A percentile compares a stretch with the other conserved stretches of the same genome.
These are phyloP conservation scores for Alethe diademata DNA, from an alignment of 2,113 vertebrate species.

Conservation along the genomic window DNA sequence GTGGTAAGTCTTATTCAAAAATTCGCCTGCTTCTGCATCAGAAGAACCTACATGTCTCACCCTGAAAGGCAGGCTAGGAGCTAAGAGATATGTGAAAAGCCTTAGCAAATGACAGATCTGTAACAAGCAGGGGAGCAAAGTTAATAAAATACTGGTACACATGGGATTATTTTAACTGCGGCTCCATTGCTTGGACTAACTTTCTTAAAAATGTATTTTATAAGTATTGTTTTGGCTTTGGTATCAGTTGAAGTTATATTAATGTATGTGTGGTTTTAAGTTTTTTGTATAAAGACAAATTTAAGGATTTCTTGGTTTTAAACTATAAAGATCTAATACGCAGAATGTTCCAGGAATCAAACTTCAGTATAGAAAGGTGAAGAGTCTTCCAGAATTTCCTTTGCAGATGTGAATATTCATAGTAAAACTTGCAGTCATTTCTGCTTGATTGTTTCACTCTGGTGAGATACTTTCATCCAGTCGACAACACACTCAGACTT, in stretches of 20 bases:
- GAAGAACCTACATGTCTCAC: background rate
- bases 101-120: background rate
- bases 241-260: background rate
- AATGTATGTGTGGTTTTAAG: background rate
- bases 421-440: background rate
- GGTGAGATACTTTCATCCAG: background rate
- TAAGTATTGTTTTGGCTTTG: background rate
- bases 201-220: background rate
- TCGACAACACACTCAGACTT: fast-evolving
- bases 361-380: background rate
- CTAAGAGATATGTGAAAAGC: background rate
- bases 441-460: background rate
- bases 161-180: background rate
- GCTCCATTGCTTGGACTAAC: background rate
- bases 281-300: background rate
- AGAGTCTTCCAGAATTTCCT: background rate
- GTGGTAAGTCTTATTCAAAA: background rate
- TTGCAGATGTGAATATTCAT: background rate
- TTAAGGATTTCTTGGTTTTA: background rate
- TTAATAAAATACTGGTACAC: background rate
- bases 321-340: background rate
- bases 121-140: background rate
- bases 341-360: background rate
- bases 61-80: background rate
- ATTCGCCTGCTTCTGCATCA: background rate